Conservation (phyloP, 2,113 vertebrate genomes). For the Agapornis roseicollis region DNA sequence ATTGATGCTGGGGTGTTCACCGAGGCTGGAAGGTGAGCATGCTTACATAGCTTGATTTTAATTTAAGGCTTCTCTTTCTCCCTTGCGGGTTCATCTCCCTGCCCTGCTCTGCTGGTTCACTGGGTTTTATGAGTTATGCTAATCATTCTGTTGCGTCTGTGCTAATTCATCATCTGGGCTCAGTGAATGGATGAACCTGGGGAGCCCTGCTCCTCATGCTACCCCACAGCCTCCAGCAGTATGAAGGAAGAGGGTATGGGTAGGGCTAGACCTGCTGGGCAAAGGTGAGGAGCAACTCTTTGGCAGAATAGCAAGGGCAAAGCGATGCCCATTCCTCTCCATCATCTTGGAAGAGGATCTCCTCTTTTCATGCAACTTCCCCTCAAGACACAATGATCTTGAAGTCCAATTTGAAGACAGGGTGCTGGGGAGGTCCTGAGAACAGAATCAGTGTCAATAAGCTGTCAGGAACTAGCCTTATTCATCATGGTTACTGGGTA, state of each 20-base stretch:
- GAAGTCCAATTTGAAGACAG: not conserved
- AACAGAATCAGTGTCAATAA: constrained; percentile 1
- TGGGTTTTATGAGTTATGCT: constrained; percentile 19
- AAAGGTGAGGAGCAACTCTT: not conserved
- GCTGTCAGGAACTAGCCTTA: constrained; percentile 3
- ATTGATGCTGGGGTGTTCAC: constrained; percentile 24
- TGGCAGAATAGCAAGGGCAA: not conserved
- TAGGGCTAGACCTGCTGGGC: not conserved
- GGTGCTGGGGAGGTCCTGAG: not conserved
- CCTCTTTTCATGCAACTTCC: not conserved
- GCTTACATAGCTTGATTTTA: constrained; percentile 12
- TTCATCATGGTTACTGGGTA: constrained; percentile 34
- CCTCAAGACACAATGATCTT: not conserved
- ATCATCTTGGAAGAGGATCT: not conserved
- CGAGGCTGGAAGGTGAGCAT: not conserved
- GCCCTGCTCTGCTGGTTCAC: not conserved
- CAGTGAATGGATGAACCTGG: not conserved
- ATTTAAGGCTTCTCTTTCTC: constrained; percentile 15
- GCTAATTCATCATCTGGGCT: constrained; percentile 25
- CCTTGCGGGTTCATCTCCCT: not conserved
- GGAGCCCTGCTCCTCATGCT: not conserved
- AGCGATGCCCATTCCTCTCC: not conserved
- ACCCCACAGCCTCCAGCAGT: not conserved
- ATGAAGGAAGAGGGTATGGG: not conserved
- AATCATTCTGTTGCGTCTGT: not conserved